Evolutionary conservation across 2,888 invertebrate genomes (phyloP).

Genomic region (Xestia ashworthii): DNA sequence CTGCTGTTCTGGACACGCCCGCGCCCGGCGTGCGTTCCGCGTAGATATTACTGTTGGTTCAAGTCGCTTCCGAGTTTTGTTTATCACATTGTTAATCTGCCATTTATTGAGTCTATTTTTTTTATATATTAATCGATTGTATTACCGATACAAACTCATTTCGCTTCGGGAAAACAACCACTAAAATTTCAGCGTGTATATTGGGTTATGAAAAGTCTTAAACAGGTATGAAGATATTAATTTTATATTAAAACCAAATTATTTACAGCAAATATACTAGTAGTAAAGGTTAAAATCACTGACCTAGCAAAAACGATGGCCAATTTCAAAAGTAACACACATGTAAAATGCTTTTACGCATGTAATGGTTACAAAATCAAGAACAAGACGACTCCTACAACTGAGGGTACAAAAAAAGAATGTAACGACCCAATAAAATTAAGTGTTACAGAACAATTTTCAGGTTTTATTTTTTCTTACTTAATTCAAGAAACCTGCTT

Average conservation of each 20-base stretch:
- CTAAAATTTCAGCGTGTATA: too few relatives aligned
- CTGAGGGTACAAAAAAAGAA: not conserved
- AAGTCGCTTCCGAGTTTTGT: too few relatives aligned
- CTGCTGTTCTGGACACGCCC: too few relatives aligned
- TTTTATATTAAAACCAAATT: not conserved
- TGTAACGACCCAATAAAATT: not conserved
- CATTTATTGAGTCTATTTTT: too few relatives aligned
- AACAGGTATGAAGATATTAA: not conserved
- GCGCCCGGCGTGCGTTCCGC: too few relatives aligned
- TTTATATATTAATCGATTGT: too few relatives aligned
- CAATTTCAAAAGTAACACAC: slow-evolving; percentile 33
- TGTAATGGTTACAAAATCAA: slow-evolving; percentile 14
- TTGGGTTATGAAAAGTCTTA: not conserved
- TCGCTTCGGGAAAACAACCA: too few relatives aligned
- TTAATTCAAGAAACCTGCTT: slow-evolving; percentile 6
- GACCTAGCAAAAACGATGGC: slow-evolving; percentile 37
- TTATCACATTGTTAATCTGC: too few relatives aligned
- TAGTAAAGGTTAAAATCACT: slow-evolving; percentile 42
- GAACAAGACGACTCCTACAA: not conserved
- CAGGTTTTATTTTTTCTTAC: not conserved
- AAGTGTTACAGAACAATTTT: not conserved
- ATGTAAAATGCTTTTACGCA: slow-evolving; percentile 35
- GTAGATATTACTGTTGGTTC: too few relatives aligned
- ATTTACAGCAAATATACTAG: not conserved
- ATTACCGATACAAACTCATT: too few relatives aligned